Evolutionary conservation across 2,888 invertebrate species (phyloP), one percentile per base, ranked within the genome.

Genomic region (Toxonevra muliebris): DNA sequence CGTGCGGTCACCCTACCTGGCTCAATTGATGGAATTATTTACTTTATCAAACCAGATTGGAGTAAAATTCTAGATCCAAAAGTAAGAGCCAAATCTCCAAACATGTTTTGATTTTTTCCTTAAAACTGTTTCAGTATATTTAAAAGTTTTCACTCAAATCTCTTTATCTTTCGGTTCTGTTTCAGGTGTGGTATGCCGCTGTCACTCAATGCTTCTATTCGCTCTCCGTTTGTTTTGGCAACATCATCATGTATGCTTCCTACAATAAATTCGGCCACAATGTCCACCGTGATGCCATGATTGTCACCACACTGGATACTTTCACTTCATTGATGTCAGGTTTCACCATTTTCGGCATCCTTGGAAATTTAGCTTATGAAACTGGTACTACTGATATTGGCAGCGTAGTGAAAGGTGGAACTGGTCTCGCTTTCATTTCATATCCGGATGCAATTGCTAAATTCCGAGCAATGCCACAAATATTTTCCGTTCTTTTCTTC

Each of bases 1-100:
- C 85, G 88, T 62, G 88, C 90, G 0, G 84, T 88, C 0, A 89
- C 89, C 0, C 77, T 91, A 64, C 87, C 88, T 0, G 91, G 91
- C 0, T 89, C 91, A 1, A 70, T 82, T 0, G 82, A 89, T 41
- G 91, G 91, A 13, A 88, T 91, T 59, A 79, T 87, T 19, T 91
- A 88, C 80, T 91, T 91, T 77, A 86, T 92, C 60, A 88, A 86
- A 72, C 91, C 91, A 0, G 86, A 90, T 67, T 92, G 92, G 88
- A 82, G 85, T 1, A 88, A 89, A 79, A 87, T 93, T 5, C 81
- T 88, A 50, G 88, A 90, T 63, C 87, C 89, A 0, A 85, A 86
- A 70, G 88, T 88, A 73, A 4, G 57, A 41, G 20, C 1, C 5
- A n/a, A 45, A n/a, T n/a, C n/a, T n/a, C n/a, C n/a, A n/a, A n/a